Base-by-base conservation (phyloP, 2,888 invertebrate species). In the Apodemia mormo region DNA sequence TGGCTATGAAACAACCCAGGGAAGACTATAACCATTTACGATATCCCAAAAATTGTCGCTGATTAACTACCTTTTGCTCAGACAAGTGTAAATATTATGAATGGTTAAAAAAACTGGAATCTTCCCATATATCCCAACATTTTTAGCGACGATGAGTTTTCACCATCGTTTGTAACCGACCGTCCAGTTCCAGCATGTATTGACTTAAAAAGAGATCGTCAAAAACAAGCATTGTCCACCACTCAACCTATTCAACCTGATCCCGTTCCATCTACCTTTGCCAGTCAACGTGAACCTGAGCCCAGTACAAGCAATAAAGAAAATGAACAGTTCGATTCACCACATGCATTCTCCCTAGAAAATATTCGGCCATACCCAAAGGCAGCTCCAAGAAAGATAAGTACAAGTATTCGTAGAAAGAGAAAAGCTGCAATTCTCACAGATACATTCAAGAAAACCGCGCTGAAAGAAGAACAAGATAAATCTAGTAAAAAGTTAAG, bases 141-240 rank as follows among this genome's bases (percentile, higher is more conserved):
- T 70, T 73, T 73, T 70, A 56, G 67, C 65, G 70, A 72, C 45
- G 70, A 71, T 72, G 72, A 74, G 68, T 76, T 76, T 73, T 73
- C 74, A 65, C 72, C 77, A 72, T 75, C 74, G 70, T 78, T 76
- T 76, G 76, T 77, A 33, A 78, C 78, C 40, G 75, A 77, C 54
- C 73, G 77, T 71, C 74, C 74, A 71, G 70, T 70, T 61, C 68
- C 70, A 71, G 71, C 67, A 71, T 68, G 56, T 72, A 68, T 65
- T 66, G 65, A 64, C 65, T 70, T 45, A n/a, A 73, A 68, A 71
- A 75, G 56, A 74, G 72, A 75, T 74, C 65, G 70, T 72, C 74
- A 76, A 68, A 72, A 75, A 69, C 37, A 74, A 71, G 66, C 71
- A 65, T 74, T 69, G 69, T 70, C 72, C 69, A 72, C 43, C 52